phyloP scores from a whole-genome alignment of 92 coral and sea anemone species.

The Epizoanthus stellaris region DNA sequence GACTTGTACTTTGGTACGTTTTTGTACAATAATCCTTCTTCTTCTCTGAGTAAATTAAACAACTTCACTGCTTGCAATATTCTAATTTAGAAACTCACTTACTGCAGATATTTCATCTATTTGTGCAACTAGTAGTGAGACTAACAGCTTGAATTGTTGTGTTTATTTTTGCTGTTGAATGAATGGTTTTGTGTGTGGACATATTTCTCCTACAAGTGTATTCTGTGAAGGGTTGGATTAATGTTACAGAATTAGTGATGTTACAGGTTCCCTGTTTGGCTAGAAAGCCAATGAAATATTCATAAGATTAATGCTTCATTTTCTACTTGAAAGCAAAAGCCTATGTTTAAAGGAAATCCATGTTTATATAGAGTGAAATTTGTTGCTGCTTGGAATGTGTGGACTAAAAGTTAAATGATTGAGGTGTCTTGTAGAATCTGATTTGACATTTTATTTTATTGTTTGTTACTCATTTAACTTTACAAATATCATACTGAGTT shows the following conservation, averaged over 20 bases:
- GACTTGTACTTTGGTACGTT: too few species aligned
- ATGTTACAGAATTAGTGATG: neutral
- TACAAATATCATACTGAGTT: slow-evolving; percentile 6
- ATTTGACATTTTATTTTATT: slow-evolving; percentile 2
- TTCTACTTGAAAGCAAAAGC: slow-evolving; percentile 9
- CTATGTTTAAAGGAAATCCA: neutral
- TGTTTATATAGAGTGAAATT: neutral
- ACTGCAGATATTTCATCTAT: neutral
- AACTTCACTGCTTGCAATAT: neutral
- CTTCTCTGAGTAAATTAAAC: neutral
- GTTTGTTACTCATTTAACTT: neutral
- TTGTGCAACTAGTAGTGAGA: neutral
- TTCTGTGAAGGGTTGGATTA: slow-evolving; percentile 3
- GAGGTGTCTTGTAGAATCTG: neutral
- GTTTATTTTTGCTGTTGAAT: slow-evolving; percentile 1
- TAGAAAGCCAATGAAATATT: slow-evolving; percentile 30
- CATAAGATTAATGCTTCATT: slow-evolving; percentile 15
- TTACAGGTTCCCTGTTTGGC: slow-evolving; percentile 7
- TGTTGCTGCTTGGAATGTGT: neutral
- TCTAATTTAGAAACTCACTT: neutral
- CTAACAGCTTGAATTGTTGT: slow-evolving; percentile 4
- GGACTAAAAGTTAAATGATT: neutral
- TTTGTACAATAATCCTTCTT: too few species aligned
- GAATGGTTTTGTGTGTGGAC: neutral
- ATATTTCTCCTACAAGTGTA: too few species aligned